phyloP scores from a whole-genome alignment of 2,113 vertebrate species.

The Australoheros scitulus region DNA sequence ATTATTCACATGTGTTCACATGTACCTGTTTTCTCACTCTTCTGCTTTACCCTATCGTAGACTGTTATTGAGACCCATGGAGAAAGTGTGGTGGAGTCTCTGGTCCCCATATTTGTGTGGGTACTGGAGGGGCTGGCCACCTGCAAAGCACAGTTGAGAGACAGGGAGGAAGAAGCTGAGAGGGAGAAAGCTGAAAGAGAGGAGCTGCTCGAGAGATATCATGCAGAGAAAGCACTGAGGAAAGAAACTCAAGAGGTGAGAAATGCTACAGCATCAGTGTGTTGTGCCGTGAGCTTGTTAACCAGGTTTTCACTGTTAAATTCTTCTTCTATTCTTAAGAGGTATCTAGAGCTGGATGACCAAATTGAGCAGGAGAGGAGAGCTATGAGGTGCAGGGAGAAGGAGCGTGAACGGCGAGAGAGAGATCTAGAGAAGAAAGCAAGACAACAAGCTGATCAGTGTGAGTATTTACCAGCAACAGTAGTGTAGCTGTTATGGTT shows the following conservation, averaged over 20 bases:
- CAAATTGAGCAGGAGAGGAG: constrained; percentile 81
- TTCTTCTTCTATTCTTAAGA: constrained; percentile 35
- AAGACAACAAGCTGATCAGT: constrained; percentile 80
- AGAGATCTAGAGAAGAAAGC: constrained; percentile 80
- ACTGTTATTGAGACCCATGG: constrained; percentile 80
- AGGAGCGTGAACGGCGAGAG: constrained; percentile 76
- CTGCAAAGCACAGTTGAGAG: constrained; percentile 79
- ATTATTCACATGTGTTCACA: background rate
- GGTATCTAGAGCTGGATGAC: constrained; percentile 81
- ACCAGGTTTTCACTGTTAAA: background rate
- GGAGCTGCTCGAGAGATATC: constrained; percentile 77
- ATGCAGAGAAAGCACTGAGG: constrained; percentile 73
- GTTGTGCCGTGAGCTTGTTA: background rate
- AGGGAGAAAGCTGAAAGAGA: constrained; percentile 76
- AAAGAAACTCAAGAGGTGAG: constrained; percentile 82
- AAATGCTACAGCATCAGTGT: background rate
- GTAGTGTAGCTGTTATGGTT: background rate
- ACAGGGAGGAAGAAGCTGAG: constrained; percentile 75
- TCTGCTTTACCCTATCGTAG: constrained; percentile 44
- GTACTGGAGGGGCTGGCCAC: constrained; percentile 81
- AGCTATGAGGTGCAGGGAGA: constrained; percentile 75
- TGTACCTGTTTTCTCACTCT: background rate
- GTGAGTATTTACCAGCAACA: constrained; percentile 61
- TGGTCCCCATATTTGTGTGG: constrained; percentile 83
- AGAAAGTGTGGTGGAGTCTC: constrained; percentile 79